Base-by-base conservation (phyloP, 2,113 vertebrate genomes). In the Limanda limanda region DNA sequence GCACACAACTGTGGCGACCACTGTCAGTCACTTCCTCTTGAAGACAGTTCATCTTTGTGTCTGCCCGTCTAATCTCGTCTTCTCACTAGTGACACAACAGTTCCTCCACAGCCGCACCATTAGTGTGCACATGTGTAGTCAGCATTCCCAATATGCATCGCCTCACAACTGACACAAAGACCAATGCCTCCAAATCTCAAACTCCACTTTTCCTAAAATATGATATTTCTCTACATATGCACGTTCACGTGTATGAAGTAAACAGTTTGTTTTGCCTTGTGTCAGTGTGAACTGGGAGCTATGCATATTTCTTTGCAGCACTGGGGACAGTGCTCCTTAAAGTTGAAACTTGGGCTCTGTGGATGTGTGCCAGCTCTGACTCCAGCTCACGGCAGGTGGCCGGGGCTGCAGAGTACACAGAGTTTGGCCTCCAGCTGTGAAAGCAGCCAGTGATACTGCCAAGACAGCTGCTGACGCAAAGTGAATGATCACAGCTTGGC, bases 401-500 rank as follows among this genome's bases (percentile, higher is more conserved):
- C 70, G 58, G 63, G 75, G 84, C 72, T 60, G 81, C 61, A 71
- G 68, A 85, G 79, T 68, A 83, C 79, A 86, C 88, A 64, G 68
- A 77, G 86, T 79, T 82, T 45, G 77, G 68, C 61, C 62, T 89
- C 86, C 86, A 88, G 86, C 85, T 84, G 85, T 58, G 89, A 81
- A 59, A 83, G 71, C 79, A 71, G 82, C 68, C 83, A 81, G 82
- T 0, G 52, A 79, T 66, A 67, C 52, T 40, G 79, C 78, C 82
- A 64, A 87, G 86, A 76, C 73, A 92, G 89, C 85, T 83, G 81
- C 83, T 74, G 81, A 81, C 14, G 4, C 78, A 81, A 81, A 89
- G 80, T 84, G 86, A 81, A 91, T 82, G 85, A 90, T 87, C 68
- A 78, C 84, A 72, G 77, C 80, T 65, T 82, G 81, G 84, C 64